A percentile compares a stretch with the other conserved stretches of the same genome.
These are phyloP conservation scores for Holacanthus passer DNA, from an alignment of 2,113 vertebrate genomes.

Conservation along the genomic window DNA sequence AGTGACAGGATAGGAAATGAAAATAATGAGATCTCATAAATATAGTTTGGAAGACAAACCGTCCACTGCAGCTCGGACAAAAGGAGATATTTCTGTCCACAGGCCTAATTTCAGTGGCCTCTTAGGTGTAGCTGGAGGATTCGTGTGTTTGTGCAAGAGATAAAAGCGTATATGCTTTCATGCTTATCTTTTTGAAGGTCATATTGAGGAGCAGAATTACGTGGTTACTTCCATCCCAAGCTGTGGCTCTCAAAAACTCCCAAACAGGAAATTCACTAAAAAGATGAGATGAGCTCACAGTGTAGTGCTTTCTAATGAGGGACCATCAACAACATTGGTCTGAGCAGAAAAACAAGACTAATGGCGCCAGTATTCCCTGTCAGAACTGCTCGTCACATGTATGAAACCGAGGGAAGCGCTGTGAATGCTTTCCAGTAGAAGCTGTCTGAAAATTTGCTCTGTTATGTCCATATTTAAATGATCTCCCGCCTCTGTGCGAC, in stretches of 20 bases:
- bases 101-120: slow-evolving; percentile 65
- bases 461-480: neutral
- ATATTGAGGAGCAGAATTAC: slow-evolving; percentile 15
- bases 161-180: slow-evolving; percentile 9
- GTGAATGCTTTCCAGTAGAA: neutral
- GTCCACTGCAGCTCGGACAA: slow-evolving; percentile 51
- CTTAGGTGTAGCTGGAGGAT: slow-evolving; percentile 6
- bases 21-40: slow-evolving; percentile 81
- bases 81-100: slow-evolving; percentile 66
- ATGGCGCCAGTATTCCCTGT: neutral
- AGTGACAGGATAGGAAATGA: slow-evolving; percentile 80
- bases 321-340: slow-evolving; percentile 1
- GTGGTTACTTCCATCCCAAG: slow-evolving; percentile 19
- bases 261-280: neutral
- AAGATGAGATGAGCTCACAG: slow-evolving; percentile 39
- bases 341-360: slow-evolving; percentile 12
- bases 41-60: slow-evolving; percentile 69
- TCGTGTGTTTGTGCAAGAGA: slow-evolving; percentile 18
- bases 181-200: slow-evolving; percentile 42
- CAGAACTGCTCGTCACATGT: neutral
- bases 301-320: slow-evolving; percentile 16
- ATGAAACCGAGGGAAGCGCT: neutral
- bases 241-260: neutral
- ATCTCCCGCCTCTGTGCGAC: neutral
- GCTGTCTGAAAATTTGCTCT: neutral